Evolutionary conservation across 1,140 invertebrate genomes (phyloP), one percentile per base, ranked within the genome.

Genomic region (Helicorthomorpha holstii): DNA sequence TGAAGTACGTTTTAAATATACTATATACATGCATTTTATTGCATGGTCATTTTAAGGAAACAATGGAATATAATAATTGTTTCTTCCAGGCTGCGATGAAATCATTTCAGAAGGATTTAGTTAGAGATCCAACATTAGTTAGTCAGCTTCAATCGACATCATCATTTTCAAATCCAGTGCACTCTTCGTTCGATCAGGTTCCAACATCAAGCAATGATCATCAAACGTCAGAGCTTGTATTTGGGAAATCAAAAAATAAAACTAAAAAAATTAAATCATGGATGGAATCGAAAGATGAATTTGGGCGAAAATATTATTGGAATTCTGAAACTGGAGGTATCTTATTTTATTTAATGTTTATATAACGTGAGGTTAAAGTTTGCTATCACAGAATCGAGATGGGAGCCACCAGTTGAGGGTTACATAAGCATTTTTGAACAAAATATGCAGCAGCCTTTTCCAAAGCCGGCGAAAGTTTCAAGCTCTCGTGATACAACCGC

Each of bases 291-390:
- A 74, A 72, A 49, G 73, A 75, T 55, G 75, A 78, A 46, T 77
- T 84, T 58, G 83, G 82, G 16, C 73, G 78, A 53, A 74, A 74
- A 7, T 87, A 87, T 63, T 89, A 85, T 59, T 88, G 82, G 81
- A 79, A 87, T 64, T 76, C 75, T 22, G 72, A 78, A 56, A 85
- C 82, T n/a, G 79, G 81, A 70, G 82, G n/a, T n/a, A n/a, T n/a
- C n/a, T n/a, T n/a, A n/a, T n/a, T n/a, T n/a, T n/a, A n/a, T n/a
- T n/a, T n/a, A n/a, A n/a, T n/a, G n/a, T n/a, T n/a, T n/a, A n/a
- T n/a, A n/a, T n/a, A n/a, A n/a, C n/a, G n/a, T n/a, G n/a, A n/a
- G n/a, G n/a, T n/a, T n/a, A n/a, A n/a, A n/a, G n/a, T n/a, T n/a
- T n/a, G n/a, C n/a, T n/a, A n/a, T n/a, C n/a, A n/a, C n/a, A n/a